Evolutionary conservation across 2,113 vertebrate genomes (phyloP).

Genomic region (Cnemophilus loriae): DNA sequence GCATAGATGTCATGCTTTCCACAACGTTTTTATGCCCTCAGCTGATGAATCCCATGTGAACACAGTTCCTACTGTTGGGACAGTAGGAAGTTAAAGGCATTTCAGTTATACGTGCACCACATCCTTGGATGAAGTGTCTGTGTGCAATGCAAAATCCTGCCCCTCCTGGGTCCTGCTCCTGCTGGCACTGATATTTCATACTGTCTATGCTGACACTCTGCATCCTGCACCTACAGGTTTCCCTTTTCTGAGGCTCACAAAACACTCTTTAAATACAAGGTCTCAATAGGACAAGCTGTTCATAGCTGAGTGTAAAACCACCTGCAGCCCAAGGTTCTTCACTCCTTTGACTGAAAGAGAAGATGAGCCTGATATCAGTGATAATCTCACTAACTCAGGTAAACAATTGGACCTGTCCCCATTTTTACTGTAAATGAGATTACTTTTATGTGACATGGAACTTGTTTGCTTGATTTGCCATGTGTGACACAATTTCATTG

Average conservation of each 20-base stretch:
- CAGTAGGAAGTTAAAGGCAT: neutral
- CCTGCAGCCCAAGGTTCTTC: neutral
- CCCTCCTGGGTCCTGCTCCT: neutral
- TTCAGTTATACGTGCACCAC: neutral
- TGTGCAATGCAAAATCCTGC: neutral
- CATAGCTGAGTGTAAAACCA: neutral
- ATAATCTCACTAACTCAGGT: neutral
- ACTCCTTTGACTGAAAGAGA: neutral
- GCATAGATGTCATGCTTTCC: neutral
- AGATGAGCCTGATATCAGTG: neutral
- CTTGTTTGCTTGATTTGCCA: neutral
- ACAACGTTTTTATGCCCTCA: neutral
- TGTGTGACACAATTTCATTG: neutral
- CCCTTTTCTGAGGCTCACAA: neutral
- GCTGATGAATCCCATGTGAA: neutral
- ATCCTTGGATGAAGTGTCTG: neutral
- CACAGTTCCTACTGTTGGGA: neutral
- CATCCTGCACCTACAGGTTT: neutral
- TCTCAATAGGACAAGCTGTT: neutral
- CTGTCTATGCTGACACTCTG: neutral
- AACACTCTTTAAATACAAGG: neutral
- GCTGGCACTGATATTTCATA: neutral
- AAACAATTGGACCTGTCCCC: neutral
- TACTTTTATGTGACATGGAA: neutral
- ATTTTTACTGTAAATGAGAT: neutral